Evolutionary conservation across 1,140 invertebrate genomes (phyloP).

Genomic region (Drosophila fuyamai): DNA sequence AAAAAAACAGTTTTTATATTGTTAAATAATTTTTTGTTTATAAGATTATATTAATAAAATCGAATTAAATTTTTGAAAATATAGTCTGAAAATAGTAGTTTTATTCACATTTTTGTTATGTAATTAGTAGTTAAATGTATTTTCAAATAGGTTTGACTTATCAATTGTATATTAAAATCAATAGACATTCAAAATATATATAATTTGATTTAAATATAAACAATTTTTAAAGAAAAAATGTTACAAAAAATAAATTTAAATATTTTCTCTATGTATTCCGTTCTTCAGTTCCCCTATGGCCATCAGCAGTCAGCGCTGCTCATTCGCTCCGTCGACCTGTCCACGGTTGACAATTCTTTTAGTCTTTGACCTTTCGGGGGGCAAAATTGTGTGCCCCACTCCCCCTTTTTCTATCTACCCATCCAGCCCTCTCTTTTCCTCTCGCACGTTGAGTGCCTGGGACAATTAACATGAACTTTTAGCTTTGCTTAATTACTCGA

Average conservation of each 20-base stretch:
- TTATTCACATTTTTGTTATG: no score
- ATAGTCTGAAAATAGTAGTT: no score
- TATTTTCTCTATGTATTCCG: background rate
- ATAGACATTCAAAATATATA: no score
- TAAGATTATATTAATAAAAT: no score
- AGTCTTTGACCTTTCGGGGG: constrained; percentile 75
- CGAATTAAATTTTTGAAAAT: no score
- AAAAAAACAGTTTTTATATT: background rate
- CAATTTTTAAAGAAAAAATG: no score
- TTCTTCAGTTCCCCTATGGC: background rate
- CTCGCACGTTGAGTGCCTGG: constrained; percentile 40
- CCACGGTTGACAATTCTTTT: constrained; percentile 80
- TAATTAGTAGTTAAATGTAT: no score
- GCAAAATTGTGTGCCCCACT: constrained; percentile 47
- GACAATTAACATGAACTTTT: constrained; percentile 83
- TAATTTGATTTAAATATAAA: no score
- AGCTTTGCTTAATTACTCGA: constrained; percentile 81
- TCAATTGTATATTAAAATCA: no score
- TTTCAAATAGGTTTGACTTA: no score
- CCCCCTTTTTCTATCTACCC: constrained; percentile 1
- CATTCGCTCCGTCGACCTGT: constrained; percentile 33
- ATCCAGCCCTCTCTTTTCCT: constrained; percentile 6
- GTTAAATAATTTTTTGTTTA: no score
- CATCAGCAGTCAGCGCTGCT: background rate
- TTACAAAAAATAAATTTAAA: no score